Percentiles rank a stretch among this genome's conserved stretches.
Conservation (phyloP, 2,888 invertebrate genomes). For the Magallana nippona region DNA sequence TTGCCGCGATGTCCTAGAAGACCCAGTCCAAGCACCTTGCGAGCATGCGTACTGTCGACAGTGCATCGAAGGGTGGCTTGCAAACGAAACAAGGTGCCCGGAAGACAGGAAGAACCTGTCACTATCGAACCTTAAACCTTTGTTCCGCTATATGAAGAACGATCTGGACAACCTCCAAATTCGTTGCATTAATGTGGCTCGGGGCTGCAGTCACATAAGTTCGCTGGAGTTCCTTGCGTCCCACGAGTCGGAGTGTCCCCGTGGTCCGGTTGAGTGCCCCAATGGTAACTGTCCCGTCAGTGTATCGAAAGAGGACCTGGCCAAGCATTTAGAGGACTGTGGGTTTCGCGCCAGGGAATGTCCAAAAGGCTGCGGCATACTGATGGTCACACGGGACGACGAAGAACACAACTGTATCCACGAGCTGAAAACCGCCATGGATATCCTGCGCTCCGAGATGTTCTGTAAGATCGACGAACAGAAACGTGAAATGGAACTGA, state of each 20-base stretch:
- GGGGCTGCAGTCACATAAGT: slow-evolving; percentile 64
- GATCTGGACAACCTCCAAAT: slow-evolving; percentile 67
- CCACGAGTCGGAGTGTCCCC: slow-evolving; percentile 66
- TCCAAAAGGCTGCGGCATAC: slow-evolving; percentile 69
- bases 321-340: slow-evolving; percentile 61
- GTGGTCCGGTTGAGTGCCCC: slow-evolving; percentile 62
- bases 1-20: slow-evolving; percentile 72
- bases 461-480: slow-evolving; percentile 70
- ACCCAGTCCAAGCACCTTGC: slow-evolving; percentile 74
- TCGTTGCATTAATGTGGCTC: slow-evolving; percentile 61
- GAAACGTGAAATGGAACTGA: slow-evolving; percentile 68
- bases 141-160: slow-evolving; percentile 72
- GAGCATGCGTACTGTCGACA: slow-evolving; percentile 74
- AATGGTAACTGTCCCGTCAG: slow-evolving; percentile 64
- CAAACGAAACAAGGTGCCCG: slow-evolving; percentile 71
- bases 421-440: slow-evolving; percentile 68
- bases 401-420: slow-evolving; percentile 71
- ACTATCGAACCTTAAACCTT: slow-evolving; percentile 59
- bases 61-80: slow-evolving; percentile 74
- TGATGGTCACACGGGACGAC: slow-evolving; percentile 60
- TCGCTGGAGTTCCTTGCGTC: slow-evolving; percentile 62
- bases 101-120: slow-evolving; percentile 69
- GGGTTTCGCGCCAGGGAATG: slow-evolving; percentile 64
- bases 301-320: slow-evolving; percentile 56
- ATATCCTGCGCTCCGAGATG: slow-evolving; percentile 71